Evolutionary conservation across 2,113 vertebrate genomes (phyloP), one percentile per base, ranked within the genome.

Genomic region (Brienomyrus brachyistius): DNA sequence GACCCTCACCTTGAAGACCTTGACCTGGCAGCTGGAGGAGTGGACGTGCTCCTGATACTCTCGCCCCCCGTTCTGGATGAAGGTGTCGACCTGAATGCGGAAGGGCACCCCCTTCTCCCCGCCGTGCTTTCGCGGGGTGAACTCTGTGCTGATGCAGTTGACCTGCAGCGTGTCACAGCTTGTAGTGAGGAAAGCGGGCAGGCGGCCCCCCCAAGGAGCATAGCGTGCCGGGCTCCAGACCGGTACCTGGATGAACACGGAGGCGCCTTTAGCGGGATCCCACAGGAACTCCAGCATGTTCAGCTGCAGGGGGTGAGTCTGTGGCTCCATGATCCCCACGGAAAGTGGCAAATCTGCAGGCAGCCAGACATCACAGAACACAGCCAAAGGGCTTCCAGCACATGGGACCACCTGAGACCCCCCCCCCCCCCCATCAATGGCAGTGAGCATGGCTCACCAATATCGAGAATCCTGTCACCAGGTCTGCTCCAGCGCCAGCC

Each of bases 111-210:
- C 98, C 89, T 99, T 99, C 94, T 99, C 98, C 1, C 98, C 98
- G 1, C 98, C 98, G 0, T 99, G 98, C 91, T 99, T 99, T 93
- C 97, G 95, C 48, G 97, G 97, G 59, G 98, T 99, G 94, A 99
- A 99, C 92, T 99, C 98, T 0, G 98, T 99, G 93, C 98, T 99
- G 94, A 99, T 98, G 92, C 98, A 99, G 93, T 99, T 97, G 23
- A 99, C 98, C 98, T 99, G 92, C 87, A 87, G 45, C 15, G 45
- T 52, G 70, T 10, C 43, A 15, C 23, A 50, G 45, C 21, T 13
- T 52, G 48, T 6, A 43, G 52, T 17, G 15, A 89, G 51, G 31
- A 52, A 1, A 52, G 5, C 3, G 4, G n/a, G 50, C 31, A 19
- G 70, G 19, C 0, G 5, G 48, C 52, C 11, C 4, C 1, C 4